These are phyloP conservation scores for Smittia aterrima DNA, from an alignment of 2,888 invertebrate genomes.

Conservation along the genomic window DNA sequence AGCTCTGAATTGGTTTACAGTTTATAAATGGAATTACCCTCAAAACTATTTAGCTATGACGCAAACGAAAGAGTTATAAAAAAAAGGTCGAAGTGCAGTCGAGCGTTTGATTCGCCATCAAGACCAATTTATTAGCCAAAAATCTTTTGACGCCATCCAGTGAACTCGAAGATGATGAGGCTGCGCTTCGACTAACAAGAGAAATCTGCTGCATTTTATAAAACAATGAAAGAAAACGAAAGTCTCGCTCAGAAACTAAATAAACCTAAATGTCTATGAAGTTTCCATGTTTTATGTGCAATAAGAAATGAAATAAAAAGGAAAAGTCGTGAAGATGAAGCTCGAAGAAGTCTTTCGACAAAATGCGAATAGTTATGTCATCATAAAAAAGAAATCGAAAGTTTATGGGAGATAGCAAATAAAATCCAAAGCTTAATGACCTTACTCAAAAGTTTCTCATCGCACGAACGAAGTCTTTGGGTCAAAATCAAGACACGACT, in stretches of 20 bases:
- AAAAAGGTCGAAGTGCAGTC: no score
- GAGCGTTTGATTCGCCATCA: no score
- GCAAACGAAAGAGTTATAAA: no score
- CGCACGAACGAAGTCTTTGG: neutral
- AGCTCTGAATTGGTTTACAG: no score
- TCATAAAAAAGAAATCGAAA: constrained; percentile 6
- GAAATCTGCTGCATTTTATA: no score
- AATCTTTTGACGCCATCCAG: no score
- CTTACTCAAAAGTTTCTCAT: neutral
- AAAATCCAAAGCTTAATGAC: neutral
- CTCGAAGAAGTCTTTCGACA: neutral
- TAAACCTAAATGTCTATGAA: neutral
- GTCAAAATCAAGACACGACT: neutral
- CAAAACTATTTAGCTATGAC: no score
- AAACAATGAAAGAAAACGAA: no score
- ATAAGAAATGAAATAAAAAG: neutral
- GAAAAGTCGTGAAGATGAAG: neutral
- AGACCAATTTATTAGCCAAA: neutral
- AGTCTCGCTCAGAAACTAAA: neutral
- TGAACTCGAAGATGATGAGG: no score
- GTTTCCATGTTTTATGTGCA: neutral
- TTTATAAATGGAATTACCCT: neutral
- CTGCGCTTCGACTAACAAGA: no score
- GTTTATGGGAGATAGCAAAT: neutral
- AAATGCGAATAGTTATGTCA: neutral